A percentile compares a stretch with the other conserved stretches of the same genome.
Evolutionary conservation across 2,888 invertebrate species (phyloP).

Genomic region (Lycaena phlaeas): DNA sequence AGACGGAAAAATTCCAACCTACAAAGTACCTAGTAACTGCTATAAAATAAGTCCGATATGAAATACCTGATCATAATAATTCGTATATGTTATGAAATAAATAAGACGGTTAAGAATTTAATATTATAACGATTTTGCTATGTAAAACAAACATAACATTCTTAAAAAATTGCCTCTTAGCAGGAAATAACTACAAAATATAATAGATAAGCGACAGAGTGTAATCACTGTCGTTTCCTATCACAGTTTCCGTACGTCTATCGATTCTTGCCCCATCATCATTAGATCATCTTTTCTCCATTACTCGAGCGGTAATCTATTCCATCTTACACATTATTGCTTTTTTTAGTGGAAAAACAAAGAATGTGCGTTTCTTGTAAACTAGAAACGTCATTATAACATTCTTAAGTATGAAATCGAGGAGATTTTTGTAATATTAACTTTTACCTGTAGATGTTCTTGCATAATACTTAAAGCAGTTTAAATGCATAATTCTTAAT

Average conservation of each 20-base stretch:
- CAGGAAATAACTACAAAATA: not conserved
- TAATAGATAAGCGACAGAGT: not conserved
- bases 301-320: slow-evolving; percentile 1
- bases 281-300: slow-evolving; percentile 8
- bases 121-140: too few relatives aligned
- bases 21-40: too few relatives aligned
- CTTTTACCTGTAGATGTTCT: too few relatives aligned
- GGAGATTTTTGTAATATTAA: too few relatives aligned
- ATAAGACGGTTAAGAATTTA: too few relatives aligned
- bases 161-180: not conserved
- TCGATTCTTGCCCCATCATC: not conserved
- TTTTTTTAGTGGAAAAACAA: not conserved
- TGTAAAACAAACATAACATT: too few relatives aligned
- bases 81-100: too few relatives aligned
- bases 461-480: too few relatives aligned
- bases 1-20: too few relatives aligned
- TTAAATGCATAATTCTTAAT: too few relatives aligned
- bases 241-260: not conserved
- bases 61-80: too few relatives aligned
- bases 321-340: not conserved
- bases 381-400: not conserved
- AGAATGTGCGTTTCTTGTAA: not conserved
- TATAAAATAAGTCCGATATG: too few relatives aligned
- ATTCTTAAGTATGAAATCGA: not conserved
- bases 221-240: slow-evolving; percentile 2